Base-by-base conservation (phyloP, 2,888 invertebrate species). In the Limnephilus marmoratus region DNA sequence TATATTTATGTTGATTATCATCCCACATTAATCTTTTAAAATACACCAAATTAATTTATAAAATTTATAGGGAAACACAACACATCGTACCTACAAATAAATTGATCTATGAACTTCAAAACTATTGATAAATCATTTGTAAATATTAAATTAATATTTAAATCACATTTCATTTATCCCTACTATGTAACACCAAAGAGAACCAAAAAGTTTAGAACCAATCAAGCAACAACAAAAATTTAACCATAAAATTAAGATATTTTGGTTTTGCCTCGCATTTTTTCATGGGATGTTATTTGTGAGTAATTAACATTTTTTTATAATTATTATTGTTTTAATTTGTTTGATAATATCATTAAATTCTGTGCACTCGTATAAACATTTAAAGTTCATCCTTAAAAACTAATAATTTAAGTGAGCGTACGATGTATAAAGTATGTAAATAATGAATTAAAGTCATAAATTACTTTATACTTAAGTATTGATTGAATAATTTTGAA, bases 91-190 rank as follows among this genome's bases (percentile, higher is more conserved):
- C n/a, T 68, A 68, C 24, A 68, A 68, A 68, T 68, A 68, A 68
- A 68, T 68, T 68, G 68, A 68, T 68, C 68, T 68, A 68, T 24
- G 68, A 68, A 68, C 68, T 15, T 68, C 68, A 68, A 68, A 68
- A 68, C 24, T 24, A 24, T 68, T 68, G 24, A 68, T 68, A 68
- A 83, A 83, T 83, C 34, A 83, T 83, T 83, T 83, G 37, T 83
- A 83, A 83, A 83, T 83, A 83, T 83, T 83, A 34, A 83, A 83
- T 37, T 83, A 37, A 83, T 83, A 37, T 83, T 37, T 83, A 83
- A 83, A 83, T 83, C 83, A 83, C 83, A 83, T 83, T 83, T 37
- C 24, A 68, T 68, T 24, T 68, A 68, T n/a, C 5, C 24, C 24
- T n/a, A 24, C 68, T 68, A 68, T 24, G 18, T 68, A 83, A 83